These are phyloP conservation scores for Cygnus buccinator DNA, from an alignment of 2,113 vertebrate genomes.

Conservation along the genomic window DNA sequence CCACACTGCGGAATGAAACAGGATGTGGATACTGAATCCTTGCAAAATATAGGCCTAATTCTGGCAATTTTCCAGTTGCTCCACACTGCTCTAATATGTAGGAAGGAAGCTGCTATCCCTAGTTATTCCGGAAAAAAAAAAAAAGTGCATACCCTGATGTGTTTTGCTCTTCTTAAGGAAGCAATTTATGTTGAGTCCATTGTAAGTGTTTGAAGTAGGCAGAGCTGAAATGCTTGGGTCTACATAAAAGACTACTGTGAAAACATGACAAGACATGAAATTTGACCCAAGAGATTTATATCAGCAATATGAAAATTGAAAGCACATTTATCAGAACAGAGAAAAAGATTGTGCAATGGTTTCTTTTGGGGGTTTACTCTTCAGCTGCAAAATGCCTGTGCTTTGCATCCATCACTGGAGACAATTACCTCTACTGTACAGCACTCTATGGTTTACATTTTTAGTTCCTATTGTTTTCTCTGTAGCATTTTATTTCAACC, in stretches of 20 bases:
- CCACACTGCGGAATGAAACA: neutral
- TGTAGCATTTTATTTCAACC: slow-evolving; percentile 28
- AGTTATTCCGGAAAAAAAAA: neutral
- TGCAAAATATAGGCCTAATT: neutral
- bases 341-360: neutral
- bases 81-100: neutral
- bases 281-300: slow-evolving; percentile 29
- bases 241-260: slow-evolving; percentile 41
- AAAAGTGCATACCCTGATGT: neutral
- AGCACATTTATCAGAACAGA: slow-evolving; percentile 37
- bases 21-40: neutral
- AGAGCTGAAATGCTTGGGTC: slow-evolving; percentile 24
- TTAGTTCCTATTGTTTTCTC: slow-evolving; percentile 25
- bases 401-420: slow-evolving; percentile 31
- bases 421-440: slow-evolving; percentile 37
- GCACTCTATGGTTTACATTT: slow-evolving; percentile 3
- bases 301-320: slow-evolving; percentile 38
- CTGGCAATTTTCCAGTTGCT: neutral
- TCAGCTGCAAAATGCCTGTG: slow-evolving; percentile 42
- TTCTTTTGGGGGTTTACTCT: slow-evolving; percentile 5
- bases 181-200: neutral
- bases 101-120: neutral
- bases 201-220: slow-evolving; percentile 1
- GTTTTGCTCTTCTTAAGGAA: neutral
- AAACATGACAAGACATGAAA: slow-evolving; percentile 41